Evolutionary conservation across 2,113 vertebrate genomes (phyloP).

Genomic region (Trachemys scripta): DNA sequence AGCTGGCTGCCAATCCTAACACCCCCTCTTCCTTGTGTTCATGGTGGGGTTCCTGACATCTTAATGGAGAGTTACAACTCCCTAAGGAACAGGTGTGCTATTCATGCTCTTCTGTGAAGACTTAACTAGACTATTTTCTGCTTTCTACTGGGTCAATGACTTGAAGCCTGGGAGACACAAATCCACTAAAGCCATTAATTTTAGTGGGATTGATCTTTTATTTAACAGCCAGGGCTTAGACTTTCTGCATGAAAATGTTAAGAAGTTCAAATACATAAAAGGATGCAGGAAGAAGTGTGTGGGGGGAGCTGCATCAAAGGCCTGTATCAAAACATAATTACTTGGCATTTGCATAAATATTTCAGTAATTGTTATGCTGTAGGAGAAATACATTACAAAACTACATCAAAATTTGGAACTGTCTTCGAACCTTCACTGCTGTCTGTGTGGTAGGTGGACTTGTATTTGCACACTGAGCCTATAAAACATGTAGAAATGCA

Average conservation of each 20-base stretch:
- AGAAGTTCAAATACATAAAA: neutral
- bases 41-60: neutral
- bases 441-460: neutral
- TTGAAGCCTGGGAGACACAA: neutral
- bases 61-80: neutral
- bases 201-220: neutral
- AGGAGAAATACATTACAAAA: neutral
- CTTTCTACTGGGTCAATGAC: neutral
- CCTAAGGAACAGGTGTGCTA: neutral
- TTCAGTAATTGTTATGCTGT: neutral
- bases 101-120: too few species aligned
- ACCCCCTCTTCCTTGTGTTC: neutral
- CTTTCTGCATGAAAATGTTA: neutral
- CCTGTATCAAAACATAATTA: neutral
- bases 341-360: rapidly evolving
- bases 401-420: neutral
- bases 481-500: neutral
- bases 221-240: neutral
- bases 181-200: neutral
- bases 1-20: neutral
- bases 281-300: neutral
- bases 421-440: neutral
- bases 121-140: neutral
- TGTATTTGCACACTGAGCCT: rapidly evolving
- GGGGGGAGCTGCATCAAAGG: too few species aligned